phyloP scores from a whole-genome alignment of 2,888 invertebrate species.

The Prenolepis imparis region DNA sequence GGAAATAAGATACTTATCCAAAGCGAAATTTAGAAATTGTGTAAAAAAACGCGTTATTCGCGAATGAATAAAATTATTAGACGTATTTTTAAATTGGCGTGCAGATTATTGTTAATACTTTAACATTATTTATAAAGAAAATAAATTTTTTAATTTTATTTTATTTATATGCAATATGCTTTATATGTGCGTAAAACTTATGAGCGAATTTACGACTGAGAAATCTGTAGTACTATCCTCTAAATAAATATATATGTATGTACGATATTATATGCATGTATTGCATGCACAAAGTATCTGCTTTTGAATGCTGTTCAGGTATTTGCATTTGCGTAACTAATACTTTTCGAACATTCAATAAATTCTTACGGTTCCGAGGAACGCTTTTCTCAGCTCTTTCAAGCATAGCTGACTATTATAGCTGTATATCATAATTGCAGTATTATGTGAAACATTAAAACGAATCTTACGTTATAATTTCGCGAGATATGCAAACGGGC shows the following conservation, averaged over 20 bases:
- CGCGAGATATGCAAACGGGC: neutral
- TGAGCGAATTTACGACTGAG: conserved; percentile 17
- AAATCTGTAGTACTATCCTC: conserved; percentile 17
- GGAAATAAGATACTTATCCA: conserved; percentile 10
- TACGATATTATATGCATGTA: neutral
- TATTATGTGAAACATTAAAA: conserved; percentile 43
- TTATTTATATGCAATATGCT: neutral
- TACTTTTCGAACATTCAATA: conserved; percentile 38
- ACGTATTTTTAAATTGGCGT: neutral
- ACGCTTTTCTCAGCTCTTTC: conserved; percentile 24
- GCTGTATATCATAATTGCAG: neutral
- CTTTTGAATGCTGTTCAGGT: conserved; percentile 21
- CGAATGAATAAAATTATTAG: neutral
- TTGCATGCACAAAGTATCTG: conserved; percentile 1
- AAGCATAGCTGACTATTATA: conserved; percentile 22
- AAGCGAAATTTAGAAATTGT: neutral
- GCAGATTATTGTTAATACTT: conserved; percentile 4
- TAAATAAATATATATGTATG: conserved; percentile 12
- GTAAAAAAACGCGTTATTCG: neutral
- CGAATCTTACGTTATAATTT: conserved; percentile 33
- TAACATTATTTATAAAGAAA: neutral
- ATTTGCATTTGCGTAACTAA: conserved; percentile 46
- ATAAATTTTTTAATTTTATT: neutral
- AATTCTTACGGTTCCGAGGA: conserved; percentile 17
- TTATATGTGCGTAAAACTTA: neutral